Evolutionary conservation across 2,113 vertebrate species (phyloP).

Genomic region (Nothocercus julius): DNA sequence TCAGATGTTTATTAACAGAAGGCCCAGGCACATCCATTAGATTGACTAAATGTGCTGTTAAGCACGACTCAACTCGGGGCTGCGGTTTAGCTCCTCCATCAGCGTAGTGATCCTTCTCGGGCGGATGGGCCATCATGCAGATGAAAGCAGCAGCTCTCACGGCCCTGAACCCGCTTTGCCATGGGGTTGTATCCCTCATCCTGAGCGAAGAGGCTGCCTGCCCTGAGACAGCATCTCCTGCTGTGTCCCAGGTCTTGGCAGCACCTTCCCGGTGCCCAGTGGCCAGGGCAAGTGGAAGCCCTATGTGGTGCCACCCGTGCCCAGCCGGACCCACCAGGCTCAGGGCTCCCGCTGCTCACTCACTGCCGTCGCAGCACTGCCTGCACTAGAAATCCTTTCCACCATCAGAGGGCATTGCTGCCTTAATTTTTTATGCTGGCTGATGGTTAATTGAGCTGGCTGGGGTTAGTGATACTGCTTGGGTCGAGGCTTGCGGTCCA

Average conservation of each 20-base stretch:
- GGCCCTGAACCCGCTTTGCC: accelerated
- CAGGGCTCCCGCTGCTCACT: neutral
- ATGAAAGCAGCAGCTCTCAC: neutral
- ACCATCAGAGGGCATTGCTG: conserved; percentile 55
- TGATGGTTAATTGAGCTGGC: neutral
- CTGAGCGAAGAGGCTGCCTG: neutral
- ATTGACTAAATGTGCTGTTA: neutral
- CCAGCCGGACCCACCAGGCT: neutral
- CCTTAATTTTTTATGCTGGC: neutral
- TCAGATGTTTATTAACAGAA: neutral
- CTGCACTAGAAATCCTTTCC: neutral
- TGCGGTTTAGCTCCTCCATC: accelerated
- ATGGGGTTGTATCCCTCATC: neutral
- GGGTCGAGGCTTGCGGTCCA: neutral
- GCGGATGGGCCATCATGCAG: accelerated
- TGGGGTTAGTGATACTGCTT: accelerated
- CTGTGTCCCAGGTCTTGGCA: neutral
- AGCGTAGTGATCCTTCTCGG: accelerated
- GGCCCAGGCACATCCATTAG: neutral
- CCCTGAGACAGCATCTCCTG: neutral
- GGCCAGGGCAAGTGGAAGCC: neutral
- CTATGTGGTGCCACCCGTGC: neutral
- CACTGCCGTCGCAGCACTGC: neutral
- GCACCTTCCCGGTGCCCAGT: neutral
- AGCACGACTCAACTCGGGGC: accelerated